Evolutionary conservation across 2,797 vertebrate genomes (phyloP), one percentile per base, ranked within the genome.

Genomic region (Danio jaintianensis): DNA sequence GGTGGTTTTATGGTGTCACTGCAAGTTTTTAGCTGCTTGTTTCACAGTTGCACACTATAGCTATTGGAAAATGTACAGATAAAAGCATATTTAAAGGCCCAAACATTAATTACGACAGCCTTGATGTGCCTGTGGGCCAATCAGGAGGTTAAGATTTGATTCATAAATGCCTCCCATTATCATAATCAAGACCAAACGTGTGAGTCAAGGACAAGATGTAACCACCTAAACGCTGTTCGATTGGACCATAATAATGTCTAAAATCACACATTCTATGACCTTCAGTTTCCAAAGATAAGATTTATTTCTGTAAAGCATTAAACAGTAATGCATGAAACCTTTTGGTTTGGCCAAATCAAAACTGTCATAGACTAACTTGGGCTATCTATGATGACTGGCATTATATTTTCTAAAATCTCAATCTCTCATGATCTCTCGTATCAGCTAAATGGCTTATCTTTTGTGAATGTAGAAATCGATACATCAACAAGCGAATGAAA

Each of bases 361-460:
- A 36, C 50, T 22, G 53, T 40, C 48, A 12, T 6, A 42, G 36
- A 40, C n/a, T 40, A 36, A 40, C 29, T 29, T 29, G 3, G 7
- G 45, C 53, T 22, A 18, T 56, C 64, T 22, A 29, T 42, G 16
- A 10, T 42, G 4, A 4, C 0, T 63, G 61, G 36, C 36, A 16
- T 72, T 15, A 29, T 15, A 6, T 58, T 47, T 13, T 67, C 36
- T 40, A 62, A 12, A 43, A 40, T 69, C 36, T 29, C 36, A 43
- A 20, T 52, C 18, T 67, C 20, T 13, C 71, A 7, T 48, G 42
- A 43, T 56, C 50, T 48, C 42, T n/a, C 20, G 58, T 77, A 77
- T 67, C 52, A 56, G 74, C 20, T 67, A 36, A 58, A 78, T 40
- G n/a, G 13, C 22, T 67, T 67, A 67, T 67, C 75, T 20, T 18